A percentile compares a stretch with the other conserved stretches of the same genome.
Evolutionary conservation across 2,113 vertebrate genomes (phyloP).

Genomic region (Ciconia maguari): DNA sequence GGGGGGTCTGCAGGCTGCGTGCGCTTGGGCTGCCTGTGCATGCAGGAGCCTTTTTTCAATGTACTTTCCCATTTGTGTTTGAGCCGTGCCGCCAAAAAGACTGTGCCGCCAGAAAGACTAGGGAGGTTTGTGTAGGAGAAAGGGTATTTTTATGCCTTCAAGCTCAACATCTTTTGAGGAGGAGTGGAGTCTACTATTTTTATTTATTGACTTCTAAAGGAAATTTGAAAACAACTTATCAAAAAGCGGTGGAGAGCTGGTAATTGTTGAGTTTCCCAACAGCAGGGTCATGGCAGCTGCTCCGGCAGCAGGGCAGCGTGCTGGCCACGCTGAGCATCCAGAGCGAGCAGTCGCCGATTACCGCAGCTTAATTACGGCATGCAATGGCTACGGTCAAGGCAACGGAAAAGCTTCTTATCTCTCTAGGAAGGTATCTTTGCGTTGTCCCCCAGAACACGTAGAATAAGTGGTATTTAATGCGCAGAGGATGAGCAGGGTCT

Average conservation of each 20-base stretch:
- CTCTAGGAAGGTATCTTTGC: fast-evolving
- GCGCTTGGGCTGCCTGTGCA: neutral
- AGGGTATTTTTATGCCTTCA: neutral
- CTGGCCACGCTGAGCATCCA: neutral
- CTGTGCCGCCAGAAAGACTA: neutral
- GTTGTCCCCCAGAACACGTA: fast-evolving
- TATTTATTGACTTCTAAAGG: neutral
- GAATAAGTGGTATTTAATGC: fast-evolving
- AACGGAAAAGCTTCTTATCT: neutral
- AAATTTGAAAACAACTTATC: neutral
- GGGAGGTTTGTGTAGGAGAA: neutral
- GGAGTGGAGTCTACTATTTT: neutral
- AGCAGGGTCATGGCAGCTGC: neutral
- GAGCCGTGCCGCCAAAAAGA: neutral
- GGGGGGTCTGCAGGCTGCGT: neutral
- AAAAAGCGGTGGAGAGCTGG: neutral
- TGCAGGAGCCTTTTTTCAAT: neutral
- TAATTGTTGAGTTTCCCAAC: neutral
- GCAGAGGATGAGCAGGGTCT: neutral
- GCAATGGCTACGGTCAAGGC: fast-evolving
- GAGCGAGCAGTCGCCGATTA: neutral
- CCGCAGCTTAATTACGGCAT: neutral
- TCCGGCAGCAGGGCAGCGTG: neutral
- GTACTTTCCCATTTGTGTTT: neutral
- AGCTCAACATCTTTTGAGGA: neutral